phyloP scores from a whole-genome alignment of 2,888 invertebrate species.

The Scaptomyza flava region DNA sequence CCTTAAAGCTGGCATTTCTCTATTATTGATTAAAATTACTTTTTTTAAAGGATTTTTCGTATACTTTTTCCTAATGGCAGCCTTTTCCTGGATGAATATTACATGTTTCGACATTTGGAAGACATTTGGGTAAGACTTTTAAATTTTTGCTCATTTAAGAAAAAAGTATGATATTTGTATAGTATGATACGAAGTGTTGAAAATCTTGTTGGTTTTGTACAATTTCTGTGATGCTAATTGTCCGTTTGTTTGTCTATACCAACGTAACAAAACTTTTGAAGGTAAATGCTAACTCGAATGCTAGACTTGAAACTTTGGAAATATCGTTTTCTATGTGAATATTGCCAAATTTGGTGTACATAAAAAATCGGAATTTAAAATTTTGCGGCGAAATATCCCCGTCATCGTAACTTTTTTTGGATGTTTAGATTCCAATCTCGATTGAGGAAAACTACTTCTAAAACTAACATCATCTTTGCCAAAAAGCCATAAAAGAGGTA shows the following conservation, averaged over 20 bases:
- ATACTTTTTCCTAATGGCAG: constrained; percentile 89
- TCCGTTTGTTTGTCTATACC: too few relatives aligned
- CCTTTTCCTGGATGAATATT: constrained; percentile 91
- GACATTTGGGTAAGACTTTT: constrained; percentile 90
- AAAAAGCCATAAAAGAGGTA: neutral
- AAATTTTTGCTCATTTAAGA: neutral
- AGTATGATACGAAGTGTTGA: too few relatives aligned
- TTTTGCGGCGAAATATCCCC: too few relatives aligned
- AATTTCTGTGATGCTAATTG: too few relatives aligned
- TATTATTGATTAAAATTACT: neutral
- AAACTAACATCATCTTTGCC: too few relatives aligned
- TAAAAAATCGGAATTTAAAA: neutral
- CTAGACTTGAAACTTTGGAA: neutral
- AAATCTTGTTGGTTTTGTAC: too few relatives aligned
- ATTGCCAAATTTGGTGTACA: neutral
- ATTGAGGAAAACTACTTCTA: too few relatives aligned
- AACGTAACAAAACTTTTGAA: too few relatives aligned
- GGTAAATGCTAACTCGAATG: too few relatives aligned
- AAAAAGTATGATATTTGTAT: too few relatives aligned
- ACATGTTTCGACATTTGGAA: constrained; percentile 94
- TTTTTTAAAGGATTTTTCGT: constrained; percentile 87
- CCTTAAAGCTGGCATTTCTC: neutral
- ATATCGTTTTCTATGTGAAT: neutral
- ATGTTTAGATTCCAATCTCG: too few relatives aligned
- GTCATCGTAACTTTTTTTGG: too few relatives aligned